Evolutionary conservation across 1,140 invertebrate genomes (phyloP).

Genomic region (Bathynomus jamesi): DNA sequence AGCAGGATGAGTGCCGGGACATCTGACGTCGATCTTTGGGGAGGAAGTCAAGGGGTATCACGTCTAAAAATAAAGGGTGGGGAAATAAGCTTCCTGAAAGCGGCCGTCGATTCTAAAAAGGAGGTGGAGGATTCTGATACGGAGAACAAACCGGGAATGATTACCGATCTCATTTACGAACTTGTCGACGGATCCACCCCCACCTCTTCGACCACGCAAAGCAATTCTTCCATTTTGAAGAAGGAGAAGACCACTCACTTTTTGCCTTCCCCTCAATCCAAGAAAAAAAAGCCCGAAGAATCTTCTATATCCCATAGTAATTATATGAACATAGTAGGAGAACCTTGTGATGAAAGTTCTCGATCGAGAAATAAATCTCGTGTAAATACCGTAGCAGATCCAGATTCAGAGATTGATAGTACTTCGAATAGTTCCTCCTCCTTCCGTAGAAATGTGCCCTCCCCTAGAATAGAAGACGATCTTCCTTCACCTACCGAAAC

Average conservation of each 20-base stretch:
- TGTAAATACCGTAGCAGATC: neutral
- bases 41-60: constrained; percentile 26
- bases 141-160: constrained; percentile 24
- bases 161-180: constrained; percentile 34
- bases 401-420: too few relatives aligned
- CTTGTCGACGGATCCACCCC: constrained; percentile 8
- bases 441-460: neutral
- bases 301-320: neutral
- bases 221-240: neutral
- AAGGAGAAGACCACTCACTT: too few relatives aligned
- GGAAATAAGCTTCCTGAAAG: constrained; percentile 34
- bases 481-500: neutral
- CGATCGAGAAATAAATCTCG: neutral
- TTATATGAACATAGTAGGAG: too few relatives aligned
- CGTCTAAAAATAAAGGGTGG: constrained; percentile 25
- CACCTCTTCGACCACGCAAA: neutral
- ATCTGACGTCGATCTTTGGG: constrained; percentile 34
- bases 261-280: neutral
- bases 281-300: neutral
- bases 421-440: neutral
- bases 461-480: too few relatives aligned
- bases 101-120: constrained; percentile 31
- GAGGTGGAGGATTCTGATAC: constrained; percentile 25
- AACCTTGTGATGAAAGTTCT: neutral
- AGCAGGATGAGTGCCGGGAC: constrained; percentile 28